Evolutionary conservation across 2,888 invertebrate species (phyloP).

Genomic region (Cephus sareptanus): DNA sequence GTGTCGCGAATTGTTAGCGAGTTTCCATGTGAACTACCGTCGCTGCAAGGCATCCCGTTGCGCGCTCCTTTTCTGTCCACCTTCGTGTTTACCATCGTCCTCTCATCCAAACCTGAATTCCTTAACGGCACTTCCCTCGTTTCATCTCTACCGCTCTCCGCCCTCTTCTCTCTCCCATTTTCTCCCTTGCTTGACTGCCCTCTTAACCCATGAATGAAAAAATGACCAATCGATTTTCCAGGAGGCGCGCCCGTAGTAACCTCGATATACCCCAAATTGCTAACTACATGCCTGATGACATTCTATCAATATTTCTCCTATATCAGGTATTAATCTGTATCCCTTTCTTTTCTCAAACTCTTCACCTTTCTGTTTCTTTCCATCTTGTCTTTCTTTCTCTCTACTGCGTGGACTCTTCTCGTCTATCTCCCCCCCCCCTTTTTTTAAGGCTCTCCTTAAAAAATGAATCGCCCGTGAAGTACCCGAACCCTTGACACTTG

Average conservation of each 20-base stretch:
- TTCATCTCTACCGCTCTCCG: conserved; percentile 5
- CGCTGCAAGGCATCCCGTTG: not conserved
- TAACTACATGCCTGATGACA: conserved; percentile 19
- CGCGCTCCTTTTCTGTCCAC: not conserved
- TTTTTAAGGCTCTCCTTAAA: not conserved
- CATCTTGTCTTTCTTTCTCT: too few relatives aligned
- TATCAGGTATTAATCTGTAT: not conserved
- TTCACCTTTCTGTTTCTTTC: not conserved
- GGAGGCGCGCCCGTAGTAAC: conserved; percentile 20
- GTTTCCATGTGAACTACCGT: not conserved
- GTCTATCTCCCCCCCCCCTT: not conserved
- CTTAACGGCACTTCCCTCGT: conserved; percentile 7
- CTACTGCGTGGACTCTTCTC: not conserved
- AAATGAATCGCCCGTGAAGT: not conserved
- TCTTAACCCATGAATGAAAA: conserved; percentile 45
- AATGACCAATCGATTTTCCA: conserved; percentile 43
- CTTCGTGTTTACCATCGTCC: not conserved
- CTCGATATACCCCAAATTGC: conserved; percentile 27
- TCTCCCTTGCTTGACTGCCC: not conserved
- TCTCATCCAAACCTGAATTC: not conserved
- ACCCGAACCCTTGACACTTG: conserved; percentile 31
- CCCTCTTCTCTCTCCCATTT: conserved; percentile 12
- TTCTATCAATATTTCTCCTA: not conserved
- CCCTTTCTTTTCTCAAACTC: not conserved
- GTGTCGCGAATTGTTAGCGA: not conserved